Evolutionary conservation across 1,140 invertebrate genomes (phyloP).

Genomic region (Trigoniulus corallinus): DNA sequence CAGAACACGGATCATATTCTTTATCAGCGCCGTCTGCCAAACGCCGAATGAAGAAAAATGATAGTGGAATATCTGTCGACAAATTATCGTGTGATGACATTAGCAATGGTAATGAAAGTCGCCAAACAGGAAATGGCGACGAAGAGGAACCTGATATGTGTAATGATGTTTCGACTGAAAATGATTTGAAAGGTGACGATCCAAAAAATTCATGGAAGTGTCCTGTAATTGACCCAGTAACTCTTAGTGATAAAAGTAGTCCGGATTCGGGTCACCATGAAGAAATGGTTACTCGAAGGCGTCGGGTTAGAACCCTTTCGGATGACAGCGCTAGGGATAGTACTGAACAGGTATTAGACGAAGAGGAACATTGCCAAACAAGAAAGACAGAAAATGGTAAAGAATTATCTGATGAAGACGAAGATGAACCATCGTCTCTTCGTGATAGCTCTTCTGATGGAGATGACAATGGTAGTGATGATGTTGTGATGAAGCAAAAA

Average conservation of each 20-base stretch:
- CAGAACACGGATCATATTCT: neutral
- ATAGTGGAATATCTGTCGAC: constrained; percentile 24
- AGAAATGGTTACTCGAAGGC: constrained; percentile 8
- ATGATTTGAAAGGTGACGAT: constrained; percentile 7
- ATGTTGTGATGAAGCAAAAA: constrained; percentile 36
- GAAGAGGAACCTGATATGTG: constrained; percentile 21
- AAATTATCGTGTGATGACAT: too few species aligned
- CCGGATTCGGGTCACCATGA: constrained; percentile 13
- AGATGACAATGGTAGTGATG: constrained; percentile 7
- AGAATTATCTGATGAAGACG: neutral
- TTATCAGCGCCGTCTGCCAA: neutral
- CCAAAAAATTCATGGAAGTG: constrained; percentile 10
- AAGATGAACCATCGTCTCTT: neutral
- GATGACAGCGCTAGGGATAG: too few species aligned
- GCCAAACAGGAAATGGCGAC: constrained; percentile 15
- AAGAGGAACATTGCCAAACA: neutral
- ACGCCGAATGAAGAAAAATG: constrained; percentile 21
- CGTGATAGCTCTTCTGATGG: constrained; percentile 1
- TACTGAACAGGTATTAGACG: too few species aligned
- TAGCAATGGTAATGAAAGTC: too few species aligned
- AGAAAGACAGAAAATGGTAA: neutral
- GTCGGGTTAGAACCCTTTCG: neutral
- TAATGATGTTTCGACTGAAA: constrained; percentile 16
- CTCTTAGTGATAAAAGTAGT: constrained; percentile 8
- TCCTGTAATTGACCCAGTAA: neutral